Evolutionary conservation across 1,140 invertebrate species (phyloP).

Genomic region (Latrodectus geometricus): DNA sequence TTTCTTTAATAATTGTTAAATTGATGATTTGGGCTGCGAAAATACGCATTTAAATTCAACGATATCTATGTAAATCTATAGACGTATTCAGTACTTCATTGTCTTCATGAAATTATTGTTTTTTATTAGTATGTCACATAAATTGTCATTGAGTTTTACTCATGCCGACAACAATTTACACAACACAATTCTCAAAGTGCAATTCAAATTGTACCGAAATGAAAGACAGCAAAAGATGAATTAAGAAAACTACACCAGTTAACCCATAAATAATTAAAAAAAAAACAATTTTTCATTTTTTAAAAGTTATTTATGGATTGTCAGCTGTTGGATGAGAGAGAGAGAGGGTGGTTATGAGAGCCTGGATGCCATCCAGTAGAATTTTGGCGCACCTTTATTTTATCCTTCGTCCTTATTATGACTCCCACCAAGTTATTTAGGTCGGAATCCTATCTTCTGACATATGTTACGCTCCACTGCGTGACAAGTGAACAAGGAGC

Average conservation of each 20-base stretch:
- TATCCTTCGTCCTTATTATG: slow-evolving; percentile 17
- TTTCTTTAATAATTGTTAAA: too few relatives aligned
- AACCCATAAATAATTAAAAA: not conserved
- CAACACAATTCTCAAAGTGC: not conserved
- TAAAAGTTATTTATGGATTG: slow-evolving; percentile 1
- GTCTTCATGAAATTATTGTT: not conserved
- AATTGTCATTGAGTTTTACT: not conserved
- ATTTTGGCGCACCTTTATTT: not conserved
- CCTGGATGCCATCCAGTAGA: slow-evolving; percentile 8
- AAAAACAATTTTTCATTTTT: not conserved
- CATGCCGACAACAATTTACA: not conserved
- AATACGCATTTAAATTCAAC: too few relatives aligned
- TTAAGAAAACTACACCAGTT: too few relatives aligned
- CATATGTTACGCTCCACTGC: not conserved
- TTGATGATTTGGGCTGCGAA: too few relatives aligned
- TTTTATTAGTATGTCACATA: not conserved
- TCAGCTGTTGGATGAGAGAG: slow-evolving; percentile 14
- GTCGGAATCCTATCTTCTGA: slow-evolving; percentile 2
- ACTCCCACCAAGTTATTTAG: slow-evolving; percentile 33
- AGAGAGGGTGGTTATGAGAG: not conserved
- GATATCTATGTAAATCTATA: too few relatives aligned
- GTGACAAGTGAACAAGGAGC: not conserved
- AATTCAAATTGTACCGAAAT: not conserved
- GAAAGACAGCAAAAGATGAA: not conserved
- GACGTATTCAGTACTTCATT: too few relatives aligned